A percentile compares a stretch with the other conserved stretches of the same genome.
phyloP scores from a whole-genome alignment of 2,797 vertebrate species.

The Epinephelus malabaricus region DNA sequence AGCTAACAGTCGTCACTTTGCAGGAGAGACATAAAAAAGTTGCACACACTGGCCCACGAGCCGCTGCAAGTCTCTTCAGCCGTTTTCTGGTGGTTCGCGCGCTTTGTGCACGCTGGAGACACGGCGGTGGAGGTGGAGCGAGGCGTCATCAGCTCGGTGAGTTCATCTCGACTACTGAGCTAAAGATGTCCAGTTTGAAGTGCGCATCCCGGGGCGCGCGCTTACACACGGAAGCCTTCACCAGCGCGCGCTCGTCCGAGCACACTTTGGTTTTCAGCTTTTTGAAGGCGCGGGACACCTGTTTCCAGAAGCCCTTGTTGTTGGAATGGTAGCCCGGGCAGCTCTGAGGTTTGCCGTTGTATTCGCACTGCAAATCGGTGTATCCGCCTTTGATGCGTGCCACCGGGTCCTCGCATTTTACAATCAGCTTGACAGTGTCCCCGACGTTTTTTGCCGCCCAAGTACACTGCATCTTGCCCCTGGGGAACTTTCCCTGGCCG shows the following conservation, averaged over 20 bases:
- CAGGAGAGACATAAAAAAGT: constrained; percentile 88
- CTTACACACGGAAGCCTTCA: constrained; percentile 88
- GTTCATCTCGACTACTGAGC: rapidly evolving
- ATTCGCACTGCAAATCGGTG: constrained; percentile 80
- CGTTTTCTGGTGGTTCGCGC: constrained; percentile 76
- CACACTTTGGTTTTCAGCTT: constrained; percentile 86
- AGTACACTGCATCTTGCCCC: constrained; percentile 82
- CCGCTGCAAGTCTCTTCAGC: constrained; percentile 89
- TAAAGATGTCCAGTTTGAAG: constrained; percentile 77
- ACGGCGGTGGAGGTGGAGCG: background rate
- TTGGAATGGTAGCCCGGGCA: constrained; percentile 83
- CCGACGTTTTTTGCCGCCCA: constrained; percentile 79
- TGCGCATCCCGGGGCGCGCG: constrained; percentile 85
- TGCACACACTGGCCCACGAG: constrained; percentile 87
- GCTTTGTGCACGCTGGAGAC: constrained; percentile 73
- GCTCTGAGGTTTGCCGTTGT: constrained; percentile 82
- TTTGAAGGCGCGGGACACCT: constrained; percentile 86
- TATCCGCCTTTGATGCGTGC: constrained; percentile 37
- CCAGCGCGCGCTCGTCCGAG: constrained; percentile 72
- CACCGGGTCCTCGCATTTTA: constrained; percentile 81
- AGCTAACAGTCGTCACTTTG: constrained; percentile 87
- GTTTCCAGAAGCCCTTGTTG: constrained; percentile 89
- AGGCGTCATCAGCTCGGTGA: background rate
- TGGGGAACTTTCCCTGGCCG: constrained; percentile 84
- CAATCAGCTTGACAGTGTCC: constrained; percentile 64